Evolutionary conservation across 2,888 invertebrate genomes (phyloP), one percentile per base, ranked within the genome.

Genomic region (Xestia ashworthii): DNA sequence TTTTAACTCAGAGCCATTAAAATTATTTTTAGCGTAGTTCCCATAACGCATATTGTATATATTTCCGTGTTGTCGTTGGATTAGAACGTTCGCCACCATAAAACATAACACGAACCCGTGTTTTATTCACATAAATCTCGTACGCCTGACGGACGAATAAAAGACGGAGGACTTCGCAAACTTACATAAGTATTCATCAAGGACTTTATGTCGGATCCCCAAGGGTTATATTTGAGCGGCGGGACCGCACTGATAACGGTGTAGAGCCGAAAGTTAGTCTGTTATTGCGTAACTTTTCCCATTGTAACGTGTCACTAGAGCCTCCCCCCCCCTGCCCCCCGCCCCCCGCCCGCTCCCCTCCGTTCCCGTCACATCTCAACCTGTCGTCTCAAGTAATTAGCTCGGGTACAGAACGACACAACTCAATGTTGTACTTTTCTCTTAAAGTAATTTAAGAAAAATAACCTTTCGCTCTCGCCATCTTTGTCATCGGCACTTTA

Each of bases 211-310:
- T 70, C 82, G 32, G 70, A 19, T 73, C 73, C 89, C 80, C 87
- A 91, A 84, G 90, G 86, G 90, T 81, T 88, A 87, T 74, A 91
- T 91, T 92, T 70, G 85, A 74, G 62, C 82, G 86, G 76, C 76
- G 69, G 46, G 68, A 74, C 69, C 73, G 83, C 72, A 67, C 60
- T 78, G 84, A 88, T 89, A 89, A 86, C 83, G 83, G 83, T 87
- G 88, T 83, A 71, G 81, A 80, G 85, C 77, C 78, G 70, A 89
- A 92, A 92, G 90, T 92, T 92, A 91, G 91, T 92, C 92, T 91
- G 92, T 95, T 93, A 94, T 93, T 93, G 91, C 92, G 90, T 90
- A 95, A 95, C 93, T 95, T 94, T 94, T 91, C 91, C 91, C 93
- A 94, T 94, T 93, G 94, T 92, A 90, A 92, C 92, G 92, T 93